Evolutionary conservation across 1,140 invertebrate genomes (phyloP).

Genomic region (Drosophila lowei): DNA sequence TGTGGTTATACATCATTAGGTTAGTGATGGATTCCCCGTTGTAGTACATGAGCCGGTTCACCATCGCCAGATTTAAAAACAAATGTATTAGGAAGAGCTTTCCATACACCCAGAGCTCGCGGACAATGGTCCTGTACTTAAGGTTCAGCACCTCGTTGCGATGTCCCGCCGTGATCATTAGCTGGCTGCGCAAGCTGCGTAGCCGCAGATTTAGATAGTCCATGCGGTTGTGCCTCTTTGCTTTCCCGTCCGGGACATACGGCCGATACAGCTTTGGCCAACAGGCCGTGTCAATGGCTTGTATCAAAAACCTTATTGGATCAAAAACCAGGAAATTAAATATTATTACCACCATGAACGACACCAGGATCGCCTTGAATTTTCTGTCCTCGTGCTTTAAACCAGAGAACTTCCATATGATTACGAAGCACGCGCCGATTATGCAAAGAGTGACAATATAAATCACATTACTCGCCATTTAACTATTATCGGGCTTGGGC

Average conservation of each 20-base stretch:
- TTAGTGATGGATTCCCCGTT: conserved; percentile 18
- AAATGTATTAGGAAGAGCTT: conserved; percentile 43
- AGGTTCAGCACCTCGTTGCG: conserved; percentile 60
- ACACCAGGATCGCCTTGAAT: conserved; percentile 30
- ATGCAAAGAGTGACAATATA: conserved; percentile 13
- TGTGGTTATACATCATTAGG: conserved; percentile 17
- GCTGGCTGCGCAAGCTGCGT: conserved; percentile 25
- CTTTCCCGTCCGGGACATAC: neutral
- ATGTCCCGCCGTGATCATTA: conserved; percentile 47
- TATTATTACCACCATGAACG: conserved; percentile 3
- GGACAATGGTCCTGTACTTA: conserved; percentile 44
- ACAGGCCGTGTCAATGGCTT: conserved; percentile 35
- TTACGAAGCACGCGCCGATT: neutral
- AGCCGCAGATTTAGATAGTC: conserved; percentile 41
- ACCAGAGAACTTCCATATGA: conserved; percentile 36
- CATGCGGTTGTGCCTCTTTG: conserved; percentile 11
- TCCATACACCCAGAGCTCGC: conserved; percentile 53
- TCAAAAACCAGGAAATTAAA: conserved; percentile 38
- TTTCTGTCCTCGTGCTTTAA: conserved; percentile 27
- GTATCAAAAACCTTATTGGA: conserved; percentile 29
- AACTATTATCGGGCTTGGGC: too few species aligned
- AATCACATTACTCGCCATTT: conserved; percentile 18
- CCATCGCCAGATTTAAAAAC: conserved; percentile 24
- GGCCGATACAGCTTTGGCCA: conserved; percentile 23
- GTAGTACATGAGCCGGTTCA: conserved; percentile 18